These are phyloP conservation scores for Indri indri DNA, from an alignment of 2,113 vertebrate genomes.

Conservation along the genomic window DNA sequence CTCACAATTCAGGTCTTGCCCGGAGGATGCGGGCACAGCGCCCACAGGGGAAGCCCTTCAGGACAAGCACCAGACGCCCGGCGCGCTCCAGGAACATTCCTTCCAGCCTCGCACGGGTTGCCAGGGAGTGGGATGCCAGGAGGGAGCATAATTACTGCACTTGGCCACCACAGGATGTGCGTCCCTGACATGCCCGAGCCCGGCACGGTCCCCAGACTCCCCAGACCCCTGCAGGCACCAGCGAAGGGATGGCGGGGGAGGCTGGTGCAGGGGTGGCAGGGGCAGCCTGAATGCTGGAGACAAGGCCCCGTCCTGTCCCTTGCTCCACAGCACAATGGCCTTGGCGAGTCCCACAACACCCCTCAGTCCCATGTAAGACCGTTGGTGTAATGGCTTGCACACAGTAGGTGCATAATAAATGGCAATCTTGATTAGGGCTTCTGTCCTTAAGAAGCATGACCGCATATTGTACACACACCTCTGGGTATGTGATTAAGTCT, in stretches of 20 bases:
- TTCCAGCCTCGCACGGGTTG: background rate
- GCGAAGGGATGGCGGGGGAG: background rate
- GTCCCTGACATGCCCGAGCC: background rate
- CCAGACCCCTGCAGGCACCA: background rate
- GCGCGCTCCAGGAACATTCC: background rate
- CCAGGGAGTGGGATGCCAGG: background rate
- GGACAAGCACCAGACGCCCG: background rate
- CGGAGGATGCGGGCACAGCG: background rate
- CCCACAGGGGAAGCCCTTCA: slow-evolving; percentile 11
- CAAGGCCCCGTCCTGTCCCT: background rate
- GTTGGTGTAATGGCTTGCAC: background rate
- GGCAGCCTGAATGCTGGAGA: background rate
- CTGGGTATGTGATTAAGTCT: background rate
- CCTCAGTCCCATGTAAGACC: background rate
- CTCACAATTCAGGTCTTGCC: background rate
- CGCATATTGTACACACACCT: background rate
- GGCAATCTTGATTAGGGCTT: background rate
- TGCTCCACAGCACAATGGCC: background rate
- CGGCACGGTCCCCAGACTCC: fast-evolving
- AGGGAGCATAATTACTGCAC: background rate
- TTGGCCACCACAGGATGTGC: background rate
- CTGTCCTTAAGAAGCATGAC: background rate
- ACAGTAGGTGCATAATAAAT: background rate
- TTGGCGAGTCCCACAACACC: background rate
- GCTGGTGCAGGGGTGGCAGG: background rate